Percentiles rank a stretch among this genome's conserved stretches.
Evolutionary conservation across 2,113 vertebrate species (phyloP).

Genomic region (Amphiprion percula): DNA sequence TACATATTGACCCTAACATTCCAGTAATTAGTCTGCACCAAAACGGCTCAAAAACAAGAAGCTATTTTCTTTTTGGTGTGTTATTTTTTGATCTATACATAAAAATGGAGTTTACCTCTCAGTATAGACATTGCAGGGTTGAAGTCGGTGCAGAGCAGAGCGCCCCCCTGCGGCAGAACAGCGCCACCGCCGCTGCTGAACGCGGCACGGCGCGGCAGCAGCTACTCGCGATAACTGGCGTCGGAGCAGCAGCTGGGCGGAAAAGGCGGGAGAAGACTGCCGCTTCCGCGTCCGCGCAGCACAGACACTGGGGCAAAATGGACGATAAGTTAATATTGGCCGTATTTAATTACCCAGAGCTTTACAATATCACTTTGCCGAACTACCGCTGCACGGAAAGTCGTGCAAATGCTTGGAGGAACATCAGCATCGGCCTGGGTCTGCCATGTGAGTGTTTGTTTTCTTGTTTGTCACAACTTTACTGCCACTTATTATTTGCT

Average conservation of each 20-base stretch:
- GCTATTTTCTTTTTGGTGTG: no score
- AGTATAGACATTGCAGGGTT: neutral
- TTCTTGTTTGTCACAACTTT: slow-evolving; percentile 64
- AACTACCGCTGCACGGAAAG: slow-evolving; percentile 81
- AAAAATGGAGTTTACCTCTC: no score
- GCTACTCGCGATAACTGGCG: slow-evolving; percentile 70
- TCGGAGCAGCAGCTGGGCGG: slow-evolving; percentile 66
- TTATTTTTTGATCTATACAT: no score
- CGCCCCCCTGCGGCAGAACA: slow-evolving; percentile 40
- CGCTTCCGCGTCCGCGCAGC: slow-evolving; percentile 80
- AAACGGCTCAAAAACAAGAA: no score
- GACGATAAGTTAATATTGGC: slow-evolving; percentile 82
- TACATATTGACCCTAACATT: no score
- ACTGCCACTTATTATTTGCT: slow-evolving; percentile 33
- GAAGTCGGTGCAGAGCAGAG: neutral
- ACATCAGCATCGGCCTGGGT: slow-evolving; percentile 66
- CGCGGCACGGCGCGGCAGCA: slow-evolving; percentile 60
- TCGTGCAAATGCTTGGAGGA: slow-evolving; percentile 75
- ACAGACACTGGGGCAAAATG: slow-evolving; percentile 67
- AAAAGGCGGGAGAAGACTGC: slow-evolving; percentile 80
- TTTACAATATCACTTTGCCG: slow-evolving; percentile 78
- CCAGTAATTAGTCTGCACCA: no score
- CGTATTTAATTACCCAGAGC: slow-evolving; percentile 78
- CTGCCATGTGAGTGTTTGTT: slow-evolving; percentile 74
- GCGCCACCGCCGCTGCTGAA: neutral